A percentile compares a stretch with the other conserved stretches of the same genome.
Conservation (phyloP, 2,888 invertebrate species). For the Galerucella pusilla region DNA sequence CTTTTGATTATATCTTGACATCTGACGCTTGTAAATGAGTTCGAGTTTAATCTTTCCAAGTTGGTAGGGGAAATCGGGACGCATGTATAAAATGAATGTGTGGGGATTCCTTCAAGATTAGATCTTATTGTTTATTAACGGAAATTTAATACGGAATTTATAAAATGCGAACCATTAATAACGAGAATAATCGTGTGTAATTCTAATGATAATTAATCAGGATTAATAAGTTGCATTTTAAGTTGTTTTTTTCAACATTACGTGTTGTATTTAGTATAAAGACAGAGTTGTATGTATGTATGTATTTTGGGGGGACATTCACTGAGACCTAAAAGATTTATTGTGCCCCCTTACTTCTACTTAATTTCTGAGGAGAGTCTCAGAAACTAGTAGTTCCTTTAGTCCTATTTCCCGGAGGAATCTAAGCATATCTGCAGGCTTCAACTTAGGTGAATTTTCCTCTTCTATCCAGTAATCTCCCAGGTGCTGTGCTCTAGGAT, state of each 20-base stretch:
- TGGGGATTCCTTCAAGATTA: conserved; percentile 14
- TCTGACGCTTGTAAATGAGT: conserved; percentile 36
- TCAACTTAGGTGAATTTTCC: no score
- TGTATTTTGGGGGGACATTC: no score
- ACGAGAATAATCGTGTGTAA: neutral
- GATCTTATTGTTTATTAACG: conserved; percentile 14
- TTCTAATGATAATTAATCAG: neutral
- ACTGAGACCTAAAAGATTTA: no score
- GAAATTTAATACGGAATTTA: neutral
- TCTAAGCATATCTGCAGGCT: no score
- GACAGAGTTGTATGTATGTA: no score
- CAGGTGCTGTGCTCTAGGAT: no score
- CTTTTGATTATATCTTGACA: conserved; percentile 28
- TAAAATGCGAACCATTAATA: neutral
- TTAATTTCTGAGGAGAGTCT: no score
- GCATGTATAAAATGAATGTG: conserved; percentile 8
- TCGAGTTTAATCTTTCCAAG: conserved; percentile 30
- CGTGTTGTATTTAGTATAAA: no score
- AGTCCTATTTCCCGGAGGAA: no score
- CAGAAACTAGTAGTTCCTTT: no score
- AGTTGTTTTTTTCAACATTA: neutral
- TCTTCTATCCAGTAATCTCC: no score
- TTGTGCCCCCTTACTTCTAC: no score
- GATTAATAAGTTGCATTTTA: neutral
- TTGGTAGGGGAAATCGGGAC: conserved; percentile 23